phyloP scores from a whole-genome alignment of 2,888 invertebrate species.

The Epistrophe grossulariae region DNA sequence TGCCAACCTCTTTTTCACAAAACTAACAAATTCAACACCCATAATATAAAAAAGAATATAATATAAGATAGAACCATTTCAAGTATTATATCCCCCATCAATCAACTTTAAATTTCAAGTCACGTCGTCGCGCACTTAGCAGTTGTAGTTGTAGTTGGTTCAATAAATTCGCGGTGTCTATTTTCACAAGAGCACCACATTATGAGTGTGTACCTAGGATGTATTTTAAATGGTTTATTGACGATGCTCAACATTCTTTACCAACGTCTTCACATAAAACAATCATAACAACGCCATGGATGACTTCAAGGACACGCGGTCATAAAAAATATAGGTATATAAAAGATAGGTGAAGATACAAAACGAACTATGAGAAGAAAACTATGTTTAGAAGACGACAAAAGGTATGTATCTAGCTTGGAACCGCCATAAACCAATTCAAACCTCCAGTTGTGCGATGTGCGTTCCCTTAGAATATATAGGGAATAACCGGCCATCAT shows the following conservation, averaged over 20 bases:
- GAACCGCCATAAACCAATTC: conserved; percentile 50
- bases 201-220: conserved; percentile 19
- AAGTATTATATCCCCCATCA: conserved; percentile 37
- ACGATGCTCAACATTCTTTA: conserved; percentile 51
- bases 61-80: background rate
- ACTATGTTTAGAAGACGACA: conserved; percentile 19
- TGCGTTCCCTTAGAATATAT: conserved; percentile 6
- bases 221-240: conserved; percentile 41
- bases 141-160: conserved; percentile 15
- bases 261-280: conserved; percentile 56
- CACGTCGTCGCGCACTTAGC: conserved; percentile 44
- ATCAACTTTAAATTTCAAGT: conserved; percentile 30
- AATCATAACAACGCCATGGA: conserved; percentile 56
- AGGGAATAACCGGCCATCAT: conserved; percentile 13
- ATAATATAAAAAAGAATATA: conserved; percentile 1
- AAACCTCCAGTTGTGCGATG: conserved; percentile 11
- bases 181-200: conserved; percentile 19
- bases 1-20: background rate
- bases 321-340: conserved; percentile 57
- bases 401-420: background rate
- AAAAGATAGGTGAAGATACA: conserved; percentile 21
- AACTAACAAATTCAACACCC: conserved; percentile 22
- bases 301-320: conserved; percentile 66
- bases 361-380: conserved; percentile 51
- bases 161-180: conserved; percentile 42